Conservation (phyloP, 1,140 invertebrate genomes). For the Eriocheir sinensis region DNA sequence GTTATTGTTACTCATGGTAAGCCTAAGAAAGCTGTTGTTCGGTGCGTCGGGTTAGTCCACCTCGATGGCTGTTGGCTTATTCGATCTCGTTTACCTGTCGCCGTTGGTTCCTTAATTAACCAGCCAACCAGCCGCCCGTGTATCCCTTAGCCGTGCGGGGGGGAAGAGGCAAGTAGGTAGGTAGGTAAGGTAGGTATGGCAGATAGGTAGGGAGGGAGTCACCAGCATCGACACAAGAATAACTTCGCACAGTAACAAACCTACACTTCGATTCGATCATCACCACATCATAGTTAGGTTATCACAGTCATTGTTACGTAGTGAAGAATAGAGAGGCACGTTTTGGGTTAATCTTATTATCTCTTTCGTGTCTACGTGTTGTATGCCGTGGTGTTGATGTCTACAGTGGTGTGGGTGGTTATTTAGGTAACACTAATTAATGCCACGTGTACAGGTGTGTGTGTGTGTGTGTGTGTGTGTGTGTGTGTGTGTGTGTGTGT, state of each 20-base stretch:
- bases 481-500: slow-evolving; percentile 23
- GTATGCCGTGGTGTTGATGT: too few species aligned
- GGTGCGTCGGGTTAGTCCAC: too few species aligned
- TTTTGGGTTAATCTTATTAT: neutral
- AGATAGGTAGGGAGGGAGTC: too few species aligned
- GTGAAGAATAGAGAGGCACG: neutral
- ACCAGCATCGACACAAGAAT: neutral
- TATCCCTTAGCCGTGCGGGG: slow-evolving; percentile 11
- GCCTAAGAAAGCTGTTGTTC: neutral
- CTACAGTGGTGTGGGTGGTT: too few species aligned
- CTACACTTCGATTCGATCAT: neutral
- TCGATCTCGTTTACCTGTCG: neutral
- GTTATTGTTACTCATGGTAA: neutral
- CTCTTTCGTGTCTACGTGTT: too few species aligned
- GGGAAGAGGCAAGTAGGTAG: too few species aligned
- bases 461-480: slow-evolving; percentile 45
- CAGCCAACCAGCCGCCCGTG: too few species aligned
- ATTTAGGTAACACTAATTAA: too few species aligned
- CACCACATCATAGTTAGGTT: neutral
- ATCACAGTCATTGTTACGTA: neutral
- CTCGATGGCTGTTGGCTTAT: too few species aligned
- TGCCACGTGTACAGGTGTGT: slow-evolving; percentile 42
- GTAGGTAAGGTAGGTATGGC: too few species aligned
- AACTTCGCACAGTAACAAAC: neutral
- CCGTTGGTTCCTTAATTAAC: neutral